Conservation (phyloP, 2,888 invertebrate genomes). For the Mythimna albipuncta region DNA sequence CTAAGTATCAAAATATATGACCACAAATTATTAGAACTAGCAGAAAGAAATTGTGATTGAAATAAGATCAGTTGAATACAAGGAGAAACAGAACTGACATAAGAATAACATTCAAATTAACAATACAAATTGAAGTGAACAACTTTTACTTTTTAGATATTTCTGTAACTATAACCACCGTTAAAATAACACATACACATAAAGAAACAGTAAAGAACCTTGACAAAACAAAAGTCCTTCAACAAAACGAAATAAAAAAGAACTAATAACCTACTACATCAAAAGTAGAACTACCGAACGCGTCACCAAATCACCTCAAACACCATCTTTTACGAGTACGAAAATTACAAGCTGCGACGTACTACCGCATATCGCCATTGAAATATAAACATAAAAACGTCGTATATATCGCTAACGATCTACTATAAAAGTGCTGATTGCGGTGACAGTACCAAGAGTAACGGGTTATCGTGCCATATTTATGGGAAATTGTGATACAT, state of each 20-base stretch:
- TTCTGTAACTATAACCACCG: too few relatives aligned
- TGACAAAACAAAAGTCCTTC: too few relatives aligned
- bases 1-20: too few relatives aligned
- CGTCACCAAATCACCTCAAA: conserved; percentile 32
- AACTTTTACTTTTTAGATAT: too few relatives aligned
- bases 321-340: conserved; percentile 21
- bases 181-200: too few relatives aligned
- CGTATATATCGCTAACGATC: conserved; percentile 50
- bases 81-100: too few relatives aligned
- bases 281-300: not conserved
- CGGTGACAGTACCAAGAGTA: conserved; percentile 37
- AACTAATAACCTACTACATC: conserved; percentile 3
- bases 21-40: too few relatives aligned
- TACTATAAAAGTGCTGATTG: conserved; percentile 57
- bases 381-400: conserved; percentile 56
- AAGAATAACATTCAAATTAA: too few relatives aligned
- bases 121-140: too few relatives aligned
- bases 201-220: too few relatives aligned
- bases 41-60: too few relatives aligned
- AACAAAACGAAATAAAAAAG: not conserved
- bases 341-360: conserved; percentile 25
- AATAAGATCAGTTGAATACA: too few relatives aligned
- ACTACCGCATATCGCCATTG: conserved; percentile 24
- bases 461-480: conserved; percentile 18
- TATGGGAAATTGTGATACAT: conserved; percentile 18